Conservation (phyloP, 53 echinoderm and acorn worm genomes). For the Mesocentrotus franciscanus region DNA sequence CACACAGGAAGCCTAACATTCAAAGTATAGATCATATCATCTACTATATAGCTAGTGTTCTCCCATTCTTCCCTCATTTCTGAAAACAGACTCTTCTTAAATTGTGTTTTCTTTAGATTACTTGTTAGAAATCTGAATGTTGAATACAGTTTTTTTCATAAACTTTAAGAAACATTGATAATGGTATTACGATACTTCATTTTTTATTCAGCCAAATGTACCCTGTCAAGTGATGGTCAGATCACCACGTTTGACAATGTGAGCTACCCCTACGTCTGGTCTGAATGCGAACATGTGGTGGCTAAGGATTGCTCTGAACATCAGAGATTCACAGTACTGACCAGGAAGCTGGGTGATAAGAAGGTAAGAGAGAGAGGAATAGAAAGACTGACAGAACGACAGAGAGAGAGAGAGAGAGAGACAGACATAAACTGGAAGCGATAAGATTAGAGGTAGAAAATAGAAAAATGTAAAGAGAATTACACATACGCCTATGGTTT, state of each 20-base stretch:
- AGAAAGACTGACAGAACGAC: not conserved
- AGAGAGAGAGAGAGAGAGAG: not conserved
- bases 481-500: no score
- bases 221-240: constrained; percentile 68
- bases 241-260: constrained; percentile 88
- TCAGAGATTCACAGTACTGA: constrained; percentile 80
- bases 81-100: no score
- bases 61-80: no score
- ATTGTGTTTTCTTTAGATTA: no score
- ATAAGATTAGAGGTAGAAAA: no score
- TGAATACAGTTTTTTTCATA: no score
- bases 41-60: no score
- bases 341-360: constrained; percentile 65
- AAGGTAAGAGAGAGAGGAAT: constrained; percentile 11
- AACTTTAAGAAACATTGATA: no score
- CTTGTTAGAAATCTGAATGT: no score
- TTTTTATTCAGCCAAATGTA: constrained; percentile 84
- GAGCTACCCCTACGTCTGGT: constrained; percentile 70
- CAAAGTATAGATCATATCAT: no score
- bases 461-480: no score
- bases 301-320: constrained; percentile 89
- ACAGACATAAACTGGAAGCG: not conserved
- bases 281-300: constrained; percentile 84
- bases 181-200: not conserved
- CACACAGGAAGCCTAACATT: no score